Conservation (phyloP, 1,140 invertebrate species). For the Fopius arisanus region DNA sequence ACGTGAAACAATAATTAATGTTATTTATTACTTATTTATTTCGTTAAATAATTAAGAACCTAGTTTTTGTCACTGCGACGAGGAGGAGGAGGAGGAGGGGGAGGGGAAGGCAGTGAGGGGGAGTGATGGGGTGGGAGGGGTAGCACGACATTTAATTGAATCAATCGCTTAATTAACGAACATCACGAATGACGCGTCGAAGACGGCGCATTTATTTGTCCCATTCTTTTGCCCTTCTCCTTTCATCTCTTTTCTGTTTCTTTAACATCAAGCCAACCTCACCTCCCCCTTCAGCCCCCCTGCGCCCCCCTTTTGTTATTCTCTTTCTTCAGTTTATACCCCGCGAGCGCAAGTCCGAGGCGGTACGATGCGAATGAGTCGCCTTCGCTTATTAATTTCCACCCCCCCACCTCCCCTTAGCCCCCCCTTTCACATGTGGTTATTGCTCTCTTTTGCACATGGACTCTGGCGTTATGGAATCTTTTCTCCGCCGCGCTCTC, state of each 20-base stretch:
- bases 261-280: not conserved
- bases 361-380: slow-evolving; percentile 6
- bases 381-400: slow-evolving; percentile 38
- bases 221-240: slow-evolving; percentile 21
- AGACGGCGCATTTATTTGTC: slow-evolving; percentile 24
- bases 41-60: slow-evolving; percentile 1
- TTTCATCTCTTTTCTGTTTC: slow-evolving; percentile 31
- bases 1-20: not conserved
- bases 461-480: slow-evolving; percentile 39
- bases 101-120: too few species aligned
- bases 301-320: not conserved
- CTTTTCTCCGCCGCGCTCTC: slow-evolving; percentile 21
- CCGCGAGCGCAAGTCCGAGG: slow-evolving; percentile 14
- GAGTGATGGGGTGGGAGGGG: not conserved
- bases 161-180: slow-evolving; percentile 30
- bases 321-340: slow-evolving; percentile 13
- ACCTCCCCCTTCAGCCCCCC: not conserved
- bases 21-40: slow-evolving; percentile 5
- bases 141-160: slow-evolving; percentile 21
- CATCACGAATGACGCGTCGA: slow-evolving; percentile 30
- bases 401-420: slow-evolving; percentile 27
- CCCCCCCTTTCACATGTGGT: not conserved
- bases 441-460: slow-evolving; percentile 18
- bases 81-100: not conserved
- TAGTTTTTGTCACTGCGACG: not conserved